These are phyloP conservation scores for Oceanodroma tethys DNA, from an alignment of 2,113 vertebrate species.

Conservation along the genomic window DNA sequence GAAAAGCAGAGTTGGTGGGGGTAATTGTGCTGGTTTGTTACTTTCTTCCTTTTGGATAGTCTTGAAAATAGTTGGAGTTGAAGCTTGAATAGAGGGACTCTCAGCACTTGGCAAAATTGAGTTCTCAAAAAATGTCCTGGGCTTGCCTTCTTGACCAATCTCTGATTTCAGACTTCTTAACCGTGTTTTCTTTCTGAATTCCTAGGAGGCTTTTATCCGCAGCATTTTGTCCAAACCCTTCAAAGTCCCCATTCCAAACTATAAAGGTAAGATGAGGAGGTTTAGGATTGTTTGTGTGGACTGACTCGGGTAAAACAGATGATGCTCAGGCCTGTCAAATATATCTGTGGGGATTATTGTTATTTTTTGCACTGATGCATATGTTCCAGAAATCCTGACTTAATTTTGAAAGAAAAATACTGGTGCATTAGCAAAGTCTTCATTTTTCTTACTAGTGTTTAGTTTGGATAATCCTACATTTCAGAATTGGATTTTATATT, in stretches of 20 bases:
- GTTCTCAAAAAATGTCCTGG: not conserved
- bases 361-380: constrained; percentile 6
- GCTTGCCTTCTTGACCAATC: not conserved
- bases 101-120: not conserved
- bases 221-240: constrained; percentile 96
- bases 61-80: not conserved
- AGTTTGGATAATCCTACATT: constrained; percentile 42
- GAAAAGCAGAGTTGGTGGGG: not conserved
- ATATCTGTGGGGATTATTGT: constrained; percentile 16
- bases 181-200: constrained; percentile 40
- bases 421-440: constrained; percentile 2
- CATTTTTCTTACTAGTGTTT: constrained; percentile 23
- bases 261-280: constrained; percentile 82
- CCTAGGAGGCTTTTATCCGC: constrained; percentile 92
- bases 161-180: constrained; percentile 9
- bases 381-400: not conserved
- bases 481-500: constrained; percentile 26
- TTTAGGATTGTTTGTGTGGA: not conserved
- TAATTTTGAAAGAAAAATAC: constrained; percentile 4
- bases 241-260: constrained; percentile 94
- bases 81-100: not conserved
- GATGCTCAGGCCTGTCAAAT: not conserved
- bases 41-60: not conserved
- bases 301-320: not conserved
- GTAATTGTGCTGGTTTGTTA: not conserved